A percentile compares a stretch with the other conserved stretches of the same genome.
Evolutionary conservation across 2,888 invertebrate genomes (phyloP).

Genomic region (Brenthis daphne): DNA sequence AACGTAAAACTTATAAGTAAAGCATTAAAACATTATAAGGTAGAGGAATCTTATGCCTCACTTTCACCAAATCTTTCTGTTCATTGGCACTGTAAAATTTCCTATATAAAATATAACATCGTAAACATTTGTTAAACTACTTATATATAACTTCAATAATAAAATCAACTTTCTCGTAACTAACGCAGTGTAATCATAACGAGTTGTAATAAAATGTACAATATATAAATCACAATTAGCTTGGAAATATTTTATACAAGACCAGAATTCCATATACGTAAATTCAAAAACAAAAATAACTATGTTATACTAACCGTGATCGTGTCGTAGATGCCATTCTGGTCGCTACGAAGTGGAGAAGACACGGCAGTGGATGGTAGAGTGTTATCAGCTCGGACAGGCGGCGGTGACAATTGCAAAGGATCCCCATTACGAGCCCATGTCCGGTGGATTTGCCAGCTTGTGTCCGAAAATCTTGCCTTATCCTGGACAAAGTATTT

Average conservation of each 20-base stretch:
- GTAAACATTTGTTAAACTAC: too few relatives aligned
- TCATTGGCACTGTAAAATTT: too few relatives aligned
- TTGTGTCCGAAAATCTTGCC: constrained; percentile 87
- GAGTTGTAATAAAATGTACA: too few relatives aligned
- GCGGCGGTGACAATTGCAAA: constrained; percentile 67
- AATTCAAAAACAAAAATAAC: not conserved
- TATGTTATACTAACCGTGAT: constrained; percentile 62
- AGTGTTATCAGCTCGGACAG: constrained; percentile 53
- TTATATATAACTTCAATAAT: too few relatives aligned
- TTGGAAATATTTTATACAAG: not conserved
- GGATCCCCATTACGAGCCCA: constrained; percentile 82
- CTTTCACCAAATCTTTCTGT: too few relatives aligned
- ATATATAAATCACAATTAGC: too few relatives aligned
- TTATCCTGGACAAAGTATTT: constrained; percentile 77
- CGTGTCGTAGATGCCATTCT: constrained; percentile 77
- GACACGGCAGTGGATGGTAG: constrained; percentile 47
- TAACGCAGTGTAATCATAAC: too few relatives aligned
- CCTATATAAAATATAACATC: too few relatives aligned
- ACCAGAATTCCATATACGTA: not conserved
- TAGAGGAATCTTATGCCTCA: not conserved
- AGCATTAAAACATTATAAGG: not conserved
- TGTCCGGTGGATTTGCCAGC: constrained; percentile 87
- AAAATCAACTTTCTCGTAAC: too few relatives aligned
- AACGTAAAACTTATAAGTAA: too few relatives aligned
- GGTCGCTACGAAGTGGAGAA: constrained; percentile 54